Evolutionary conservation across 2,113 vertebrate species (phyloP), one percentile per base, ranked within the genome.

Genomic region (Gadus chalcogrammus): DNA sequence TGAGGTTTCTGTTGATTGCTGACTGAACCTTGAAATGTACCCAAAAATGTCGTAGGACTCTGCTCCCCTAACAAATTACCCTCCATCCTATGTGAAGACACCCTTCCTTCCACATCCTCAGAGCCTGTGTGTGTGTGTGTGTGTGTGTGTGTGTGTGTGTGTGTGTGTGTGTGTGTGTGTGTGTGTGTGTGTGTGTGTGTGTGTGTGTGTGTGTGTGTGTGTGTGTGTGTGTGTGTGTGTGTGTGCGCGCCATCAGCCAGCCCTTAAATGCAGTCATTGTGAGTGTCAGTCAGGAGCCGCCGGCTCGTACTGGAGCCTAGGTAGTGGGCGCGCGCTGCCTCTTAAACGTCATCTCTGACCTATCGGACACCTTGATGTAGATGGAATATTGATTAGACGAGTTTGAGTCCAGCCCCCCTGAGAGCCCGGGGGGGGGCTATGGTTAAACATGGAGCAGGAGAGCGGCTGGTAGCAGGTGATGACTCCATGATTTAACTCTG

Each of bases 351-450:
- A 77, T 70, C 74, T 81, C 68, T 84, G 76, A 81, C 76, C 71
- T 79, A 78, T 83, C 71, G 71, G 76, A 65, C 79, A 72, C 76
- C 70, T 15, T 71, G 73, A 76, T 81, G 76, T 76, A 75, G 74
- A 79, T 81, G 64, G 69, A 79, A 77, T 81, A 84, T 81, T 84
- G 79, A 84, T 81, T 76, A 5, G 65, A 64, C 48, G 15, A 70
- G 70, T 31, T 15, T 65, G 55, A 63, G 53, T 20, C 55, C 70
- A 38, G 42, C 31, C 55, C 64, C 60, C 52, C 9, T 48, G 53
- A 55, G 62, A 27, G n/a, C 16, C 18, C 15, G 12, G 28, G 16
- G 22, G 20, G 22, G 35, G 22, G 75, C 70, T 66, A 20, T 71
- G 66, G 79, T 77, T 82, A 61, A 71, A 78, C 72, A 78, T 60